phyloP scores from a whole-genome alignment of 2,113 vertebrate genomes.

The Pterocles gutturalis region DNA sequence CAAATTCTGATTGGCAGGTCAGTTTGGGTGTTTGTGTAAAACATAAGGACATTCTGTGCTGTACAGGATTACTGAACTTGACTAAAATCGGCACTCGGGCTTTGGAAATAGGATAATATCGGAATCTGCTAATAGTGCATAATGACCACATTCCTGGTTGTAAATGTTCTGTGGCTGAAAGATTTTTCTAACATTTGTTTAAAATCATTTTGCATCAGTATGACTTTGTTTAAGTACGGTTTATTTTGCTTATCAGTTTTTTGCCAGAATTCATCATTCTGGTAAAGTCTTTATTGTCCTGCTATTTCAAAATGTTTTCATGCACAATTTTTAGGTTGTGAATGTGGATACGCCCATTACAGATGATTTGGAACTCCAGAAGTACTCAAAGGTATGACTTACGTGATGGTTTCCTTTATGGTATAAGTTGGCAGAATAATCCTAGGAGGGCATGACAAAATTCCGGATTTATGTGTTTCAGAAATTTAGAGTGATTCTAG shows the following conservation, averaged over 20 bases:
- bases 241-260: neutral
- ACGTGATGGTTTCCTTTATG: neutral
- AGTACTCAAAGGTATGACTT: conserved; percentile 90
- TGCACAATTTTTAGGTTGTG: conserved; percentile 81
- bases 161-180: conserved; percentile 1
- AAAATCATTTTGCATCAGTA: conserved; percentile 16
- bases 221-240: conserved; percentile 11
- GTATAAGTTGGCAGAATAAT: neutral
- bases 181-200: conserved; percentile 21
- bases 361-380: conserved; percentile 91
- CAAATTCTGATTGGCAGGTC: conserved; percentile 16
- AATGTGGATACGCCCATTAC: conserved; percentile 88
- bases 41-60: conserved; percentile 50
- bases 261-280: neutral
- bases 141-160: conserved; percentile 2
- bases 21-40: conserved; percentile 37
- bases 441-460: neutral
- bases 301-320: neutral
- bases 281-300: neutral
- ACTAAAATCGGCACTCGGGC: neutral
- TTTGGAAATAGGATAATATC: neutral
- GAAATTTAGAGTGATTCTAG: neutral
- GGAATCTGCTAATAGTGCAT: conserved; percentile 41
- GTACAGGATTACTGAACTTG: conserved; percentile 36
- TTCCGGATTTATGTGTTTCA: neutral